Base-by-base conservation (phyloP, 2,888 invertebrate genomes). In the Sinhomidia bicolor region DNA sequence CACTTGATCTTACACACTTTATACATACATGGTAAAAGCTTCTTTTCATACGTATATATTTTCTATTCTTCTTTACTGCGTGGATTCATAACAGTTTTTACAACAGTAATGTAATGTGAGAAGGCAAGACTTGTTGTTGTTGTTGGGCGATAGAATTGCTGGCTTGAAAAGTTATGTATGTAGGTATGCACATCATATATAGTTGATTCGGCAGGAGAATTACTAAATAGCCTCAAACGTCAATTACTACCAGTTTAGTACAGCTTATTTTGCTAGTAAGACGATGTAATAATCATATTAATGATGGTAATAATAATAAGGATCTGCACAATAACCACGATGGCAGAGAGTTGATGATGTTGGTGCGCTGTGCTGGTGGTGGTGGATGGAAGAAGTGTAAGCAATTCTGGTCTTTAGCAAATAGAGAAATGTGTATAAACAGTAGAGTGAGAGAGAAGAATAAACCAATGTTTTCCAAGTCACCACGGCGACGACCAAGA, bases 241-340 rank as follows among this genome's bases (percentile, higher is more conserved):
- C 80, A 84, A 88, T 84, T 84, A 88, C 79, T 88, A 79, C 88
- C 68, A 84, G 84, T 84, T 84, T 71, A 79, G 78, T 60, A 44
- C 78, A 78, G 57, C 80, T 86, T 86, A 80, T 51, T 80, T 83
- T 78, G 62, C 65, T 83, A 68, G 76, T 36, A 65, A 57, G 79
- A 57, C 79, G 83, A 62, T 78, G 83, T 78, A 83, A 83, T 83
- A 83, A 83, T 88, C 83, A 79, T 88, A 83, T 54, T 88, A 88
- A 88, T 88, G 83, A 74, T 88, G 76, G 82, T 82, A 54, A 26
- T 79, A 76, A 83, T 74, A 87, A 87, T 86, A 74, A 87, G 78
- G 51, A 78, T 85, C 85, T 82, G 62, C 76, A 87, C 71, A 87
- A 87, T 81, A 60, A 82, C 87, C 36, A 65, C 62, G 76, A 60